These are phyloP conservation scores for Ctenomys sociabilis DNA, from an alignment of 2,113 vertebrate species.

Conservation along the genomic window DNA sequence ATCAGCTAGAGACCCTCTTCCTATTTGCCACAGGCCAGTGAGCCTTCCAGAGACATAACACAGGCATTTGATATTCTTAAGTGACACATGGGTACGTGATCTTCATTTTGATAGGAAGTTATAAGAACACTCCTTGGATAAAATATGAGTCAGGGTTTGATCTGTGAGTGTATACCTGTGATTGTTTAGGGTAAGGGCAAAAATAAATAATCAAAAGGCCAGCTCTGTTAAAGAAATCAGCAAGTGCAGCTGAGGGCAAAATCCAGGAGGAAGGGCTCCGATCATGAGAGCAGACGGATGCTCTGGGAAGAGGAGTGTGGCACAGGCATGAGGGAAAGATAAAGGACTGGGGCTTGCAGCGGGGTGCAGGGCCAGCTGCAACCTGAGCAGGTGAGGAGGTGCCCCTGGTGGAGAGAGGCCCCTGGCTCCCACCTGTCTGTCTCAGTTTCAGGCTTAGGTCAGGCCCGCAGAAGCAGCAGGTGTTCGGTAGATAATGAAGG, in stretches of 20 bases:
- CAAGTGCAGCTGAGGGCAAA: background rate
- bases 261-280: background rate
- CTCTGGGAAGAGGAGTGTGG: background rate
- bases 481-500: background rate
- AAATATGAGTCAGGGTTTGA: background rate
- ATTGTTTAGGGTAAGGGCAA: background rate
- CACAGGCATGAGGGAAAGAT: too few species aligned
- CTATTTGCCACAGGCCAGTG: fast-evolving
- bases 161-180: background rate
- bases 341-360: background rate
- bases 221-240: background rate
- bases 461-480: background rate
- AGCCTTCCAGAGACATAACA: background rate
- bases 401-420: too few species aligned
- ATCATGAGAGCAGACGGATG: fast-evolving
- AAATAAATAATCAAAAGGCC: background rate
- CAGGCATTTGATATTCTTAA: fast-evolving
- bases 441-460: background rate
- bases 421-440: fast-evolving
- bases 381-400: background rate
- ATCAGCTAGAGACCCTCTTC: background rate
- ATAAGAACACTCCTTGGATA: background rate
- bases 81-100: background rate
- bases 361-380: too few species aligned
- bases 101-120: background rate